Evolutionary conservation across 1,140 invertebrate genomes (phyloP).

Genomic region (Zaprionus ghesquierei): DNA sequence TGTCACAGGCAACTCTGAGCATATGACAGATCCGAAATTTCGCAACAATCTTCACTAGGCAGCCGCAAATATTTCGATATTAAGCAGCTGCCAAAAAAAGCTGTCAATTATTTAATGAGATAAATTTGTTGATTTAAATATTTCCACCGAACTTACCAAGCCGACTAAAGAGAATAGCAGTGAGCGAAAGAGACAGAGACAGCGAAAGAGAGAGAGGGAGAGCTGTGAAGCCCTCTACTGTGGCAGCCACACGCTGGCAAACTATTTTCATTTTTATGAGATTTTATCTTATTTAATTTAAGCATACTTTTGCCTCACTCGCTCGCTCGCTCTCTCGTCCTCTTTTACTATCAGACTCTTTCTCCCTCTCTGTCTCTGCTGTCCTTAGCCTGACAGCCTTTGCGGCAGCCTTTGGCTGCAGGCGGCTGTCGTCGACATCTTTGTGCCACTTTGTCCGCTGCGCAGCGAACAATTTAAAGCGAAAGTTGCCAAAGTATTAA

Average conservation of each 20-base stretch:
- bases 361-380: background rate
- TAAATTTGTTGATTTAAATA: conserved; percentile 68
- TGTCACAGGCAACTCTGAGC: conserved; percentile 1
- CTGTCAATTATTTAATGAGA: conserved; percentile 60
- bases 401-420: conserved; percentile 37
- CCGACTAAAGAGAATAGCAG: background rate
- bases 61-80: conserved; percentile 38
- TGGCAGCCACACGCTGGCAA: conserved; percentile 44
- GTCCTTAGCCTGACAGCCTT: conserved; percentile 34
- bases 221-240: background rate
- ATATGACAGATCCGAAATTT: conserved; percentile 5
- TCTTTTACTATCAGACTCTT: background rate
- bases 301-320: conserved; percentile 59
- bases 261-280: conserved; percentile 77
- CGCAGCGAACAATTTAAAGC: conserved; percentile 69
- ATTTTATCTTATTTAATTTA: conserved; percentile 79
- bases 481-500: conserved; percentile 73
- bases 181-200: background rate
- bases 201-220: background rate
- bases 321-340: background rate
- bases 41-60: conserved; percentile 8
- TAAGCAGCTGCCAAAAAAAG: conserved; percentile 45
- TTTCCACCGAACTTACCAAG: conserved; percentile 11
- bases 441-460: conserved; percentile 52
- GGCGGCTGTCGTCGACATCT: conserved; percentile 42